phyloP scores from a whole-genome alignment of 2,113 vertebrate genomes.

The Tretioscincus oriximinensis region DNA sequence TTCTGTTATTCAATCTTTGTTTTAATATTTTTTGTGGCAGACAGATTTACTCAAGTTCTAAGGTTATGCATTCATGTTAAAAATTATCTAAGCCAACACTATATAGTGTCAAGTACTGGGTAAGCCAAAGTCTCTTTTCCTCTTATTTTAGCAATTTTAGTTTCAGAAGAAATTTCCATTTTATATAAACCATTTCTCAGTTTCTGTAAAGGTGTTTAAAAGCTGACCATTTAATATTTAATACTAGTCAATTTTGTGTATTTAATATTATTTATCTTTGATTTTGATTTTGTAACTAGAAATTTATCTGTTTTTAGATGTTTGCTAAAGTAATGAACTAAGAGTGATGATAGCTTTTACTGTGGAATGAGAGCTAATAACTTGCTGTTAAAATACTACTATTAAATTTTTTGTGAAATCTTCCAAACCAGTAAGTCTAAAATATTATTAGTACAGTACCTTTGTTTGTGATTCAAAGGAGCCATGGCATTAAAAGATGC shows the following conservation, averaged over 20 bases:
- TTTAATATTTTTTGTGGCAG: not conserved
- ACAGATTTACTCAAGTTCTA: not conserved
- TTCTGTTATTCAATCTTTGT: slow-evolving; percentile 19
- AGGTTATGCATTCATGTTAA: not conserved
- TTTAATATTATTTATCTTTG: not conserved
- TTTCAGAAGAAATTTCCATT: not conserved
- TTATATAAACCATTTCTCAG: rapidly evolving
- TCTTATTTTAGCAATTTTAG: not conserved
- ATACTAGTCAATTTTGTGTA: not conserved
- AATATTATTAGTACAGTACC: too few relatives aligned
- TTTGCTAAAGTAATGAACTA: not conserved
- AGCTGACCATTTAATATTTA: not conserved
- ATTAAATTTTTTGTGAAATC: slow-evolving; percentile 7
- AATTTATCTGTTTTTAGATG: not conserved
- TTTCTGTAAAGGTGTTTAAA: not conserved
- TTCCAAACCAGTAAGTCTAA: not conserved
- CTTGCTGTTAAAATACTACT: not conserved
- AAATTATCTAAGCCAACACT: slow-evolving; percentile 20
- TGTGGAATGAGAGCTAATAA: not conserved
- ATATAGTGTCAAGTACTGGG: slow-evolving; percentile 1
- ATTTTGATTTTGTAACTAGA: not conserved
- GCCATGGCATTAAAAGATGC: too few relatives aligned
- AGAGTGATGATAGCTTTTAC: not conserved
- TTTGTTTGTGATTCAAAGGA: not conserved
- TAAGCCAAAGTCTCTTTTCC: not conserved